Conservation (phyloP, 2,888 invertebrate genomes). For the Trissolcus brochymenae region DNA sequence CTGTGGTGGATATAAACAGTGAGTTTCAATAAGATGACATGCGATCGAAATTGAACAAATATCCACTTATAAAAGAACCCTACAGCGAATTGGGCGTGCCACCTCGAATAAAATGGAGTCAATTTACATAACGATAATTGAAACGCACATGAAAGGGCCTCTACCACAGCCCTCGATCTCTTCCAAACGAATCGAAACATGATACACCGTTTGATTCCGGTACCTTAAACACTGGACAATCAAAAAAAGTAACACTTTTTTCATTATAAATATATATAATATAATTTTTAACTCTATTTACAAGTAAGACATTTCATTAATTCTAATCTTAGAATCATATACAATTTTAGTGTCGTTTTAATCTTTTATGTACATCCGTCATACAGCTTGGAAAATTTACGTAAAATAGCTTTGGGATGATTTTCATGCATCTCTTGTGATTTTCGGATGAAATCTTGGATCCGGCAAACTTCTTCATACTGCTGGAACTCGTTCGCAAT, state of each 20-base stretch:
- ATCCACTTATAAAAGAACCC: constrained; percentile 51
- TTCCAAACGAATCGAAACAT: constrained; percentile 60
- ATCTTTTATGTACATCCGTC: neutral
- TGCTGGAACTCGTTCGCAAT: constrained; percentile 8
- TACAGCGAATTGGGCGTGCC: constrained; percentile 55
- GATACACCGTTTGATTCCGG: constrained; percentile 45
- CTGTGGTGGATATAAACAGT: neutral
- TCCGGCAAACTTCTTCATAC: constrained; percentile 5
- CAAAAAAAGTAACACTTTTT: too few relatives aligned
- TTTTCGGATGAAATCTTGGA: too few relatives aligned
- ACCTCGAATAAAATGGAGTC: constrained; percentile 69
- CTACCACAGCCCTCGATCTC: constrained; percentile 57
- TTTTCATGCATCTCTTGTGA: neutral
- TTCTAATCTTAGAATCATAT: neutral
- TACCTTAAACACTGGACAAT: neutral
- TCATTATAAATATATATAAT: neutral
- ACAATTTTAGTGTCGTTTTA: neutral
- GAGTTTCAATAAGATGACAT: constrained; percentile 22
- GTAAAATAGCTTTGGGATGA: neutral
- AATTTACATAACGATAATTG: constrained; percentile 76
- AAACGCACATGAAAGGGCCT: constrained; percentile 72
- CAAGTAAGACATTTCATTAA: neutral
- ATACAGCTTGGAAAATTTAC: neutral
- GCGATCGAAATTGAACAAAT: constrained; percentile 43
- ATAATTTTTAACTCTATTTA: too few relatives aligned